A percentile compares a stretch with the other conserved stretches of the same genome.
These are phyloP conservation scores for Calliphora vicina DNA, from an alignment of 1,140 invertebrate species.

Conservation along the genomic window DNA sequence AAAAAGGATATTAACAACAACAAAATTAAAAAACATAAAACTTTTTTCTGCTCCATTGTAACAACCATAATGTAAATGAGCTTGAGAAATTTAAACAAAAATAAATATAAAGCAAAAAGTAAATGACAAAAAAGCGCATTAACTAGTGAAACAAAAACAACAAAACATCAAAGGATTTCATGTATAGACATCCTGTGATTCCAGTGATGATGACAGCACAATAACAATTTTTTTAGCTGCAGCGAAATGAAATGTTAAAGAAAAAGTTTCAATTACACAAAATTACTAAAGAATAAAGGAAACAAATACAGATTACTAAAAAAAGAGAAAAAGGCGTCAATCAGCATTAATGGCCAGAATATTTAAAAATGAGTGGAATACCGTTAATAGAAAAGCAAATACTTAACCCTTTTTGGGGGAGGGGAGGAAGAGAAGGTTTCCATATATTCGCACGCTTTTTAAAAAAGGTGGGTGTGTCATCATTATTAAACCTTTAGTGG, in stretches of 20 bases:
- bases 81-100: neutral
- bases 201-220: neutral
- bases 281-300: slow-evolving; percentile 2
- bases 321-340: slow-evolving; percentile 20
- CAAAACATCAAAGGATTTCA: slow-evolving; percentile 21
- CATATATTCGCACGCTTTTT: neutral
- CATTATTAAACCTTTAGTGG: slow-evolving; percentile 20
- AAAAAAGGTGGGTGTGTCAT: slow-evolving; percentile 7
- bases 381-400: neutral
- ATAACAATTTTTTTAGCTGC: neutral
- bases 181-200: slow-evolving; percentile 27
- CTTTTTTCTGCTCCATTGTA: neutral
- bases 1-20: slow-evolving; percentile 25
- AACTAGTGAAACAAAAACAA: neutral
- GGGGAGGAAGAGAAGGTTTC: neutral
- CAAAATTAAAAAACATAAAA: slow-evolving; percentile 31
- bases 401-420: neutral
- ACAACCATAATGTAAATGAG: neutral
- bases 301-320: neutral
- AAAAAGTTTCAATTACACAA: slow-evolving; percentile 33
- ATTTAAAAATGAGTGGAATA: neutral
- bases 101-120: neutral
- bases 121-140: slow-evolving; percentile 22
- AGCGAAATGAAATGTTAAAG: neutral
- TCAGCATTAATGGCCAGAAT: slow-evolving; percentile 27